Evolutionary conservation across 2,113 vertebrate species (phyloP), one percentile per base, ranked within the genome.

Genomic region (Macquaria australasica): DNA sequence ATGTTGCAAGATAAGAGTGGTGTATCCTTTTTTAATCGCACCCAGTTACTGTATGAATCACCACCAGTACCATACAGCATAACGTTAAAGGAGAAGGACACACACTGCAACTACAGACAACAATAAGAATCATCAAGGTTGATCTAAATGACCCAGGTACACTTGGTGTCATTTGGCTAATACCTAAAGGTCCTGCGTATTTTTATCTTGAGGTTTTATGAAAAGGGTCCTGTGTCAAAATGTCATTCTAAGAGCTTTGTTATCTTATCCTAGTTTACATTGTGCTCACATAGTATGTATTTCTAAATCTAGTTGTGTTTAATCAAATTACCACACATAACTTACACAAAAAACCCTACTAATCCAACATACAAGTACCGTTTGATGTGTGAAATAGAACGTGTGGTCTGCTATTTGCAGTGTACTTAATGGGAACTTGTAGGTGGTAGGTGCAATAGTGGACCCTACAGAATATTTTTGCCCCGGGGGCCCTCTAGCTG

Each of bases 1-100:
- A 37, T 58, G 77, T 92, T 83, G 43, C 85, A 64, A 73, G 73
- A 83, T 85, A 51, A 73, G 66, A 8, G 15, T 55, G 63, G 23
- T 78, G 53, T 63, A 4, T 34, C 34, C 72, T 55, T 60, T 73
- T 76, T 55, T 53, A 63, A 69, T 83, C 75, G 68, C 55, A 60
- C 56, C 34, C 43, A 73, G 59, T 71, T 62, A 48, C 55, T 73
- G 67, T 39, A 62, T 87, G 77, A 82, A 70, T 83, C 67, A 60
- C 66, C 41, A 64, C 66, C 41, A 64, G 67, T 16, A 41, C 5
- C 25, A 41, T 18, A 64, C 6, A 28, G 37, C 9, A 15, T 37
- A 0, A 63, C 23, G 25, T n/a, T 50, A 58, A 73, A 60, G 50
- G 59, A 51, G 37, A 68, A 34, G 4, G 7, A 64, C 4, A 41